Conservation (phyloP, 2,888 invertebrate genomes). For the Drosophila antonietae region DNA sequence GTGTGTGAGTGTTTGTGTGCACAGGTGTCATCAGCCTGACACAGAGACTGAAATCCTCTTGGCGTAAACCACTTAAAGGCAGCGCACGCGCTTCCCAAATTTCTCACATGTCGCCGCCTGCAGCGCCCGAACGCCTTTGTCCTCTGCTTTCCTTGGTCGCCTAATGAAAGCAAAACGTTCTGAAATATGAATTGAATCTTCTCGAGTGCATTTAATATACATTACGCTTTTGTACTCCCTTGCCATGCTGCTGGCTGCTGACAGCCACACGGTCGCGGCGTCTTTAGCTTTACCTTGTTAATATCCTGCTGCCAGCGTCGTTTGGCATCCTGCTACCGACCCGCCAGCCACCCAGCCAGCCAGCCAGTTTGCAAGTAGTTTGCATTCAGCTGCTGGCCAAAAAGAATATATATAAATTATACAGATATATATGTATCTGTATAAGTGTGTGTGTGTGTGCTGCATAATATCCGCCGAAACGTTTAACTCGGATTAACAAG, state of each 20-base stretch:
- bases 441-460: conserved; percentile 25
- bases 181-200: conserved; percentile 78
- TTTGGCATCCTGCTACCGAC: conserved; percentile 36
- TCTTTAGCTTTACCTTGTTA: conserved; percentile 41
- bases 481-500: conserved; percentile 77
- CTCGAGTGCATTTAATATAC: conserved; percentile 79
- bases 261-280: conserved; percentile 5
- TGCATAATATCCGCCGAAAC: conserved; percentile 71
- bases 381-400: conserved; percentile 48
- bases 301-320: conserved; percentile 53
- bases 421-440: background rate
- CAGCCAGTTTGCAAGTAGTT: conserved; percentile 29
- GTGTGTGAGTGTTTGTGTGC: conserved; percentile 59
- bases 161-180: conserved; percentile 73
- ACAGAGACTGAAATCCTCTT: conserved; percentile 24
- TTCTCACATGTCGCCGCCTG: conserved; percentile 56
- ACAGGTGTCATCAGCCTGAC: conserved; percentile 71
- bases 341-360: conserved; percentile 3
- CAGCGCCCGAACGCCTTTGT: conserved; percentile 18
- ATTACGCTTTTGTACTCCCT: conserved; percentile 59
- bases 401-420: conserved; percentile 21
- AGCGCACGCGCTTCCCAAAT: conserved; percentile 65
- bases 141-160: conserved; percentile 55
- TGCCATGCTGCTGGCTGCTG: conserved; percentile 2
- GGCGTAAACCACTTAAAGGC: conserved; percentile 63